Evolutionary conservation across 2,797 vertebrate species (phyloP), one percentile per base, ranked within the genome.

Genomic region (Poecilia gillii): DNA sequence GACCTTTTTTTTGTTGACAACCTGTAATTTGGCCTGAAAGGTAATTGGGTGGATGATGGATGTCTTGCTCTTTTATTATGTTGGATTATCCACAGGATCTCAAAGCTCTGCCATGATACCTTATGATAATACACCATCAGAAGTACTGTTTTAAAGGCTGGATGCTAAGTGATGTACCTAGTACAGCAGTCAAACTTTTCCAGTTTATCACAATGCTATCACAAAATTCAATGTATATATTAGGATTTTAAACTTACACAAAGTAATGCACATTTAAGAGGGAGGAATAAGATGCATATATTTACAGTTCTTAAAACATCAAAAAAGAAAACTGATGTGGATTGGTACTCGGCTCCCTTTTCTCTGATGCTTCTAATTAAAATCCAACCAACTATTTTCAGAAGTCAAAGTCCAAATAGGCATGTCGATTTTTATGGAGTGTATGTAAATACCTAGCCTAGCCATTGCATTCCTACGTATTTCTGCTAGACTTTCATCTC

Each of bases 11-110:
- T 45, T 45, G 55, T 70, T 81, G 88, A 90, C 86, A 76, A 78
- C 62, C 72, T 88, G 81, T 92, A 88, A 92, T 92, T 90, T 89
- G 81, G 82, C 73, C 79, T 88, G 89, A 92, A 86, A 89, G 86
- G 88, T 91, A 93, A 94, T 90, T 91, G 88, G 88, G 66, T 51
- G 39, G 81, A 89, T 90, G 92, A 93, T 89, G 85, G 87, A 94
- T 90, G 87, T 80, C 57, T 84, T 87, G 86, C 84, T 87, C 81
- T 92, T 91, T 92, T 91, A 90, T 90, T 86, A 87, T 90, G 90
- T 91, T 90, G 90, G 91, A 92, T 88, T 84, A 81, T 85, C 79
- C 76, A 84, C 78, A 4, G 41, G 41, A 71, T 45, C 25, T 28
- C 41, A 70, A 70, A 25, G 66, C 43, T 16, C 43, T 71, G 41